These are phyloP conservation scores for Synanthedon formicaeformis DNA, from an alignment of 2,888 invertebrate species.

Conservation along the genomic window DNA sequence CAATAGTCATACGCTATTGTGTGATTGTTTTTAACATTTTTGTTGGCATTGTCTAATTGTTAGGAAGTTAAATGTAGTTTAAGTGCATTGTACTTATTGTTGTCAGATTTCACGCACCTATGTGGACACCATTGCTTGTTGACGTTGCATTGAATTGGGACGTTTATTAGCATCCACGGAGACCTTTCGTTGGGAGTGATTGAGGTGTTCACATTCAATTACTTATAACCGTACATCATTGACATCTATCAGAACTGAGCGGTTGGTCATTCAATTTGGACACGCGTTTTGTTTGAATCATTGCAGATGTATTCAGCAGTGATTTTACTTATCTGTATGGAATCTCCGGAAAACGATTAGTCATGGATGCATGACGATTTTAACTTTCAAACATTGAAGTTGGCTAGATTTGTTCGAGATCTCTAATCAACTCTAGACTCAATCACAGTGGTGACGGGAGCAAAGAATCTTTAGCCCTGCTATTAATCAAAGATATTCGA, in stretches of 20 bases:
- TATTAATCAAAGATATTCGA: no score
- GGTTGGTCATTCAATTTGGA: neutral
- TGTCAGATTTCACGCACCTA: slow-evolving; percentile 46
- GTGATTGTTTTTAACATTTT: slow-evolving; percentile 49
- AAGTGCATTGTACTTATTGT: slow-evolving; percentile 50
- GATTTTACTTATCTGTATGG: no score
- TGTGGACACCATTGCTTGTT: slow-evolving; percentile 31
- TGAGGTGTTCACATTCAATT: slow-evolving; percentile 45
- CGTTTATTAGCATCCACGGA: slow-evolving; percentile 60
- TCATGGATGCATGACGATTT: no score
- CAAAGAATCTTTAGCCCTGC: no score
- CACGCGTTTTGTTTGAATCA: no score
- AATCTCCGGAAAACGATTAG: no score
- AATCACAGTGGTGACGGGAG: no score
- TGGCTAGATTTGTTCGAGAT: no score
- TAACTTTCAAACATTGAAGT: no score
- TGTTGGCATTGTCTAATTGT: slow-evolving; percentile 55
- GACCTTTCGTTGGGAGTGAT: slow-evolving; percentile 38
- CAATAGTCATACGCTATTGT: slow-evolving; percentile 33
- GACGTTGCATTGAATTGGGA: slow-evolving; percentile 48
- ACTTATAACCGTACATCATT: slow-evolving; percentile 30
- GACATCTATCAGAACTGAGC: neutral
- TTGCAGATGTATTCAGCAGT: no score
- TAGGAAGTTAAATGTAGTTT: slow-evolving; percentile 66
- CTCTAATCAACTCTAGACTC: no score